Percentiles rank a stretch among this genome's conserved stretches.
Conservation (phyloP, 2,888 invertebrate genomes). For the Fragum whitleyi region DNA sequence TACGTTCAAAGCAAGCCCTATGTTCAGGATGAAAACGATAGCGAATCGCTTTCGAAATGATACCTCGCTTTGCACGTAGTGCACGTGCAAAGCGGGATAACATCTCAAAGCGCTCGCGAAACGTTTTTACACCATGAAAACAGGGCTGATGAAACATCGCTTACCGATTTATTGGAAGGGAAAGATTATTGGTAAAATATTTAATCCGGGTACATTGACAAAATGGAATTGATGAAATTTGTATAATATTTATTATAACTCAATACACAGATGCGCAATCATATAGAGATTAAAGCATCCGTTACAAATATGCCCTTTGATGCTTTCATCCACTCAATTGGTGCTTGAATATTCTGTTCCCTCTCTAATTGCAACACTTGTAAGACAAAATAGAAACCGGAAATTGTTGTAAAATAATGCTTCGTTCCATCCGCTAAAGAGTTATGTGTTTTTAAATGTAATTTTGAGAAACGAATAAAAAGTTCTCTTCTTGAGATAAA, state of each 20-base stretch:
- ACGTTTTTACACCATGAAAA: too few relatives aligned
- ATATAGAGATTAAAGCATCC: background rate
- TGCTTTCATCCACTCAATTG: background rate
- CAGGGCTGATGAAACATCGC: too few relatives aligned
- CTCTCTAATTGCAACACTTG: background rate
- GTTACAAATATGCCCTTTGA: constrained; percentile 2
- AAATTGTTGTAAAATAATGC: background rate
- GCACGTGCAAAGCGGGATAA: too few relatives aligned
- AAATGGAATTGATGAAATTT: constrained; percentile 2
- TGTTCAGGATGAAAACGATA: too few relatives aligned
- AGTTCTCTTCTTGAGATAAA: too few relatives aligned
- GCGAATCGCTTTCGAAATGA: too few relatives aligned
- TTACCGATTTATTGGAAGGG: background rate
- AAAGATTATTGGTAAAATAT: background rate
- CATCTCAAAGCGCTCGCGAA: too few relatives aligned
- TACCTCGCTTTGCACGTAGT: too few relatives aligned
- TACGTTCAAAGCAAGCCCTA: too few relatives aligned
- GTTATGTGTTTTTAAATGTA: too few relatives aligned
- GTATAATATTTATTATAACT: constrained; percentile 1
- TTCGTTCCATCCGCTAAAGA: background rate
- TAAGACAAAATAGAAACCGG: background rate
- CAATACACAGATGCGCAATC: constrained; percentile 15
- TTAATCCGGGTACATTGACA: background rate
- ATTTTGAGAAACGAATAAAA: too few relatives aligned
- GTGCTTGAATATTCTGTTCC: background rate